These are phyloP conservation scores for Euplexia lucipara DNA, from an alignment of 2,888 invertebrate genomes.

Conservation along the genomic window DNA sequence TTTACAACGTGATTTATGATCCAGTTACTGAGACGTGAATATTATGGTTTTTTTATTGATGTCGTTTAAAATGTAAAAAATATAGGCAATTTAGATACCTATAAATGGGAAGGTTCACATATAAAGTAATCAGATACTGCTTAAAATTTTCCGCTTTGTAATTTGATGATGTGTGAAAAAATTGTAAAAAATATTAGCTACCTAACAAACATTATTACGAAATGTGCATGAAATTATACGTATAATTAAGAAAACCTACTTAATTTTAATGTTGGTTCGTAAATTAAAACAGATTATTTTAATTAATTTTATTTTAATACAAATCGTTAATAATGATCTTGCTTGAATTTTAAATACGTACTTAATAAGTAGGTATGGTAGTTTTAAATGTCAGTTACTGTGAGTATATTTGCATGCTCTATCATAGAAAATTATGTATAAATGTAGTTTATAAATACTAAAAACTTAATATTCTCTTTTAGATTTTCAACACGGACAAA, in stretches of 20 bases:
- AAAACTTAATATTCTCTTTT: no score
- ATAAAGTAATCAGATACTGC: constrained; percentile 49
- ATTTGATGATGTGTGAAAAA: constrained; percentile 53
- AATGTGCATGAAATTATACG: constrained; percentile 33
- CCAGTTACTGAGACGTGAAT: constrained; percentile 58
- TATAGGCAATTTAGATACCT: constrained; percentile 36
- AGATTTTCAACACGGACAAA: no score
- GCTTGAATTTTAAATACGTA: constrained; percentile 28
- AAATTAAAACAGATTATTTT: constrained; percentile 18
- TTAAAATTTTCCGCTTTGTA: constrained; percentile 42
- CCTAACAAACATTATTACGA: constrained; percentile 11
- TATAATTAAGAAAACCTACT: constrained; percentile 21
- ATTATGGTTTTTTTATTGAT: constrained; percentile 63
- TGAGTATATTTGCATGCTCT: constrained; percentile 13
- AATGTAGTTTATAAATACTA: no score
- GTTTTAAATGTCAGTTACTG: constrained; percentile 14
- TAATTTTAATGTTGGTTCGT: constrained; percentile 12
- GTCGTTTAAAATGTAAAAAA: constrained; percentile 53
- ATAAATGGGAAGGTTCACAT: constrained; percentile 45
- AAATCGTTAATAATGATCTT: constrained; percentile 25
- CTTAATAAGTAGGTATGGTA: constrained; percentile 19
- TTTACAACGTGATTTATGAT: constrained; percentile 61
- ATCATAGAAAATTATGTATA: no score
- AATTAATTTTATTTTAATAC: constrained; percentile 40
- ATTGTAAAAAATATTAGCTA: constrained; percentile 24